Base-by-base conservation (phyloP, 2,888 invertebrate genomes). In the Aphidoletes aphidimyza region DNA sequence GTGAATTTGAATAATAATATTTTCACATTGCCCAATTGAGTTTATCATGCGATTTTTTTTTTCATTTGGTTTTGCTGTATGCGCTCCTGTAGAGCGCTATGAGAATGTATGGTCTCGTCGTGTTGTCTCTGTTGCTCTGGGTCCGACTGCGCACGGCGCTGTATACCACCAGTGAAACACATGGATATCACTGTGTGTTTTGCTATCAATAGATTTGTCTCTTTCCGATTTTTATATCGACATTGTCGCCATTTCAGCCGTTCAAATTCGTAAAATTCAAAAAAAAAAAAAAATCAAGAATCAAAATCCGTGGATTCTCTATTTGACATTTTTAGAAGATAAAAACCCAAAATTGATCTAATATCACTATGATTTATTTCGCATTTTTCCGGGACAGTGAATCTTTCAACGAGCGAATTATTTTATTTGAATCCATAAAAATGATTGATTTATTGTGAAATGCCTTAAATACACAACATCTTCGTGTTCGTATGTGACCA, bases 151-250 rank as follows among this genome's bases (percentile, higher is more conserved):
- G 69, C 69, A 14, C 69, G 69, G 17, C 14, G 14, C 34, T 14
- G 30, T 30, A 54, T 14, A 54, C 22, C 54, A 54, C 22, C 54
- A 22, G 22, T 3, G 0, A 34, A 69, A 69, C 30, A 69, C 69
- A 69, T 69, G 69, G 34, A 69, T 69, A 69, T 14, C 69, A 5
- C 30, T n/a, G n/a, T n/a, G n/a, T n/a, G n/a, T n/a, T n/a, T n/a
- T n/a, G n/a, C n/a, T n/a, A n/a, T n/a, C n/a, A n/a, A 69, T 69
- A 69, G 14, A 69, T 69, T 26, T 69, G 69, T 69, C 69, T 69
- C 69, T 2, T n/a, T 69, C 69, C 2, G 34, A 54, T 26, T 54
- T 54, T 26, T 69, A 30, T 69, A 69, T 69, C 69, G 69, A 69
- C 30, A 30, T 69, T 30, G 22, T 54, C 2, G 11, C 11, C 47